Percentiles rank a stretch among this genome's conserved stretches.
Conservation (phyloP, 2,888 invertebrate genomes). For the Apamea sordens region DNA sequence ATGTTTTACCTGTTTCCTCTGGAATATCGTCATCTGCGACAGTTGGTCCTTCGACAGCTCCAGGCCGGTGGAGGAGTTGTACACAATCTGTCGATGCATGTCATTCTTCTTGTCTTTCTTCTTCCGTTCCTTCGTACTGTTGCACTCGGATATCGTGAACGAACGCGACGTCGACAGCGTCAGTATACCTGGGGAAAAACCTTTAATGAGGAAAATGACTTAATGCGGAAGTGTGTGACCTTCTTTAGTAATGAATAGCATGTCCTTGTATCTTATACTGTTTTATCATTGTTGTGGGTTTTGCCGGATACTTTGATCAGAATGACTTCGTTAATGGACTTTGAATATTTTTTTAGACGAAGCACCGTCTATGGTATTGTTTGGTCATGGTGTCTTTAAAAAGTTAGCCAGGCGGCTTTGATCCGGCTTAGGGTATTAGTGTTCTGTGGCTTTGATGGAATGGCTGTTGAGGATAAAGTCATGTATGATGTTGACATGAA, state of each 20-base stretch:
- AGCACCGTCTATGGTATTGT: background rate
- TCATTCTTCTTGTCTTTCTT: constrained; percentile 82
- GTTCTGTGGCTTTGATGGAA: background rate
- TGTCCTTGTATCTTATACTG: constrained; percentile 28
- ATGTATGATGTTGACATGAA: background rate
- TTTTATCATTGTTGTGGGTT: constrained; percentile 11
- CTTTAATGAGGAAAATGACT: constrained; percentile 45
- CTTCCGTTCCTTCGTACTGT: constrained; percentile 78
- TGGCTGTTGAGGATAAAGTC: background rate
- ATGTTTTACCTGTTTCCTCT: constrained; percentile 91
- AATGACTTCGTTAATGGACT: background rate
- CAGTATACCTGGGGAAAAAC: constrained; percentile 76
- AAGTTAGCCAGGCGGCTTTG: background rate
- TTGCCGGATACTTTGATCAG: constrained; percentile 1
- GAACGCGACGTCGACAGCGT: constrained; percentile 83
- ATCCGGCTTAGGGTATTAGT: too few relatives aligned
- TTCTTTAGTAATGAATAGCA: constrained; percentile 12
- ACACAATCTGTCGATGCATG: constrained; percentile 87
- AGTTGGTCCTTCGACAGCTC: constrained; percentile 92
- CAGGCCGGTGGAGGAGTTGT: constrained; percentile 90
- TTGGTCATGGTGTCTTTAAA: background rate
- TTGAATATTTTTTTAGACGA: background rate
- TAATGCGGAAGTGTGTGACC: constrained; percentile 35
- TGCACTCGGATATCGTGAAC: constrained; percentile 85
- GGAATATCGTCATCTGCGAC: constrained; percentile 93